A percentile compares a stretch with the other conserved stretches of the same genome.
Conservation (phyloP, 2,113 vertebrate genomes). For the Suncus etruscus region DNA sequence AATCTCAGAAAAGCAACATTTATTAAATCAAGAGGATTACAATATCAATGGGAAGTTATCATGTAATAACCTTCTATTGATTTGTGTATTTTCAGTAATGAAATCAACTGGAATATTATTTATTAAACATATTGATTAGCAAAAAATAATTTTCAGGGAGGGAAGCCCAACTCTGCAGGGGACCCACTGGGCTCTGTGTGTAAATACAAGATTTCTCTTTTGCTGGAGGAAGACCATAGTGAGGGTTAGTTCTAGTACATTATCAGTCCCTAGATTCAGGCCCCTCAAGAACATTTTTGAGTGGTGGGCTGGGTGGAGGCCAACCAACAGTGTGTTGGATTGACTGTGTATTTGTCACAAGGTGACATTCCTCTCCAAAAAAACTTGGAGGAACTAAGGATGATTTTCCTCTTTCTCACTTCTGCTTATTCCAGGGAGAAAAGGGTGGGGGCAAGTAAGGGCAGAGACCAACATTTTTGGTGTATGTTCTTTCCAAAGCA, state of each 20-base stretch:
- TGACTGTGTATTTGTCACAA: accelerated
- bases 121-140: constrained; percentile 82
- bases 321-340: background rate
- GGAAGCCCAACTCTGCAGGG: constrained; percentile 54
- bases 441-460: background rate
- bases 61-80: constrained; percentile 83
- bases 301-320: accelerated
- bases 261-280: background rate
- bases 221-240: background rate
- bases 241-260: background rate
- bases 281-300: background rate
- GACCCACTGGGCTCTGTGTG: background rate
- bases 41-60: constrained; percentile 81
- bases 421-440: background rate
- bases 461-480: background rate
- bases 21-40: constrained; percentile 82
- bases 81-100: constrained; percentile 82
- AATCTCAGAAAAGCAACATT: constrained; percentile 72
- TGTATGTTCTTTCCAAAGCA: background rate
- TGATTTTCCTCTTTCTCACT: background rate
- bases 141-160: constrained; percentile 79
- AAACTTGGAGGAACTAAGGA: background rate
- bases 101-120: constrained; percentile 83
- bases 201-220: constrained; percentile 15
- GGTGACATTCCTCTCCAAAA: background rate